These are phyloP conservation scores for Araneus ventricosus DNA, from an alignment of 1,140 invertebrate genomes.

Conservation along the genomic window DNA sequence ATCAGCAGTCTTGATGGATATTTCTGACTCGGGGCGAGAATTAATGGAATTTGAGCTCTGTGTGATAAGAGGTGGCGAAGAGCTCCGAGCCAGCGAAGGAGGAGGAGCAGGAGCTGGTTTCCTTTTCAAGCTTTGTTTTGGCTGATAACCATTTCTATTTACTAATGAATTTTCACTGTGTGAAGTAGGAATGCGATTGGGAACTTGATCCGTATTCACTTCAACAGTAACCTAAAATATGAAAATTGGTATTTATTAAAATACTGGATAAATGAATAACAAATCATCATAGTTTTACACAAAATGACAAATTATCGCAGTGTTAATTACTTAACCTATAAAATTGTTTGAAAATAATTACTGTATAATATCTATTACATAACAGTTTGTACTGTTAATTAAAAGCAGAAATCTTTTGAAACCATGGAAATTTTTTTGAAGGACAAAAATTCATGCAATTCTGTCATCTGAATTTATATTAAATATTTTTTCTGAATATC, in stretches of 20 bases:
- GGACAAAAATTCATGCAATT: too few relatives aligned
- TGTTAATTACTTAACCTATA: background rate
- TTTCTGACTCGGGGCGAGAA: constrained; percentile 61
- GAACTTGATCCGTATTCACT: constrained; percentile 79
- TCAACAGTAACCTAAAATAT: constrained; percentile 78
- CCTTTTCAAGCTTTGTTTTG: constrained; percentile 77
- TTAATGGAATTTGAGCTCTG: constrained; percentile 70
- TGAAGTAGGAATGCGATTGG: constrained; percentile 81
- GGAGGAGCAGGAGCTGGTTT: constrained; percentile 78
- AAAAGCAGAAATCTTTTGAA: too few relatives aligned
- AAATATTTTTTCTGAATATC: too few relatives aligned
- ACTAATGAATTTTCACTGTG: constrained; percentile 79
- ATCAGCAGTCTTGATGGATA: constrained; percentile 62
- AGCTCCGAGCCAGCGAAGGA: background rate
- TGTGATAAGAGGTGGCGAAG: constrained; percentile 52
- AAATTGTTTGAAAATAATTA: too few relatives aligned
- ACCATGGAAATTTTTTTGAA: too few relatives aligned
- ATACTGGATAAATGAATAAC: too few relatives aligned
- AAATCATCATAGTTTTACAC: too few relatives aligned
- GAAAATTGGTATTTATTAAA: constrained; percentile 2
- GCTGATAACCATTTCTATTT: constrained; percentile 71
- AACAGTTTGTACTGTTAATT: too few relatives aligned
- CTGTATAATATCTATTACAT: too few relatives aligned
- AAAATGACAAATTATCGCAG: background rate
- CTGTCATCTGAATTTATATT: too few relatives aligned